Conservation (phyloP, 1,140 invertebrate species). For the Copidosoma floridanum region DNA sequence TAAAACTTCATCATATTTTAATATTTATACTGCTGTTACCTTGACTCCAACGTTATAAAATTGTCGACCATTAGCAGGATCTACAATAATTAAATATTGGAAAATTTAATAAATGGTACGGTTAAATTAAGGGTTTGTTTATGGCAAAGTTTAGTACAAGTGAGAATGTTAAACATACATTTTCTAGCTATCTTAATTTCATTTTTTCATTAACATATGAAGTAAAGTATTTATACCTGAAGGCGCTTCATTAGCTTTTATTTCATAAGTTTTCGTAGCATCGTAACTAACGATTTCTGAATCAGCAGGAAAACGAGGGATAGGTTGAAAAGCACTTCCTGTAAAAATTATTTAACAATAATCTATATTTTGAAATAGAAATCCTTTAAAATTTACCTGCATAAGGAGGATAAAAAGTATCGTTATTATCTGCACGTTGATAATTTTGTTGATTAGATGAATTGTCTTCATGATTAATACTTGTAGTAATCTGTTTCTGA, state of each 20-base stretch:
- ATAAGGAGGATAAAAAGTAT: conserved; percentile 31
- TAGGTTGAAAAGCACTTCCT: conserved; percentile 22
- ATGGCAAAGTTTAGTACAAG: too few relatives aligned
- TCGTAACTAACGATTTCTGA: conserved; percentile 47
- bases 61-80: conserved; percentile 63
- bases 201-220: not conserved
- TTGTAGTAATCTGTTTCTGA: conserved; percentile 6
- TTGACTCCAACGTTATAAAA: conserved; percentile 70
- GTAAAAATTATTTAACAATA: conserved; percentile 20
- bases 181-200: too few relatives aligned
- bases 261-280: conserved; percentile 55
- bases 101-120: conserved; percentile 5
- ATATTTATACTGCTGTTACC: conserved; percentile 30
- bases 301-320: conserved; percentile 24
- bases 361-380: conserved; percentile 5
- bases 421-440: conserved; percentile 18
- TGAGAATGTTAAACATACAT: too few relatives aligned
- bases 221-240: conserved; percentile 49
- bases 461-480: conserved; percentile 5
- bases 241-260: conserved; percentile 61
- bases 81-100: conserved; percentile 41
- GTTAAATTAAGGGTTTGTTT: too few relatives aligned
- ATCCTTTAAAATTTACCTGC: conserved; percentile 24
- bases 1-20: conserved; percentile 2
- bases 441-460: conserved; percentile 13